Evolutionary conservation across 53 echinoderm and acorn worm genomes (phyloP).

Genomic region (Henricia sp.): DNA sequence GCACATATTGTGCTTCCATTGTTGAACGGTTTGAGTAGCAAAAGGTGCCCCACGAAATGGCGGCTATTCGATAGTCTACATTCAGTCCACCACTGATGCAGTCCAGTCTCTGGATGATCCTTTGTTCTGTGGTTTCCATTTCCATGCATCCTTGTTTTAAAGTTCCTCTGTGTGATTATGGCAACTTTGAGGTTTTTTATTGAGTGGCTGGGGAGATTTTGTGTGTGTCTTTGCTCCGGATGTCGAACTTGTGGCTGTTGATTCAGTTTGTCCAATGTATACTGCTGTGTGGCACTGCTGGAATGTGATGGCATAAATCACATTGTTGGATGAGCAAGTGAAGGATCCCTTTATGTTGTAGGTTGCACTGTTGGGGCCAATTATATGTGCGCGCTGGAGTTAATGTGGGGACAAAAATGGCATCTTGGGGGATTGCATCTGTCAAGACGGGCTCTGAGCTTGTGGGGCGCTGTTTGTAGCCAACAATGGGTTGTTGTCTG

Average conservation of each 20-base stretch:
- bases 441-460: conserved; percentile 2
- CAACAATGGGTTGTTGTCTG: conserved; percentile 7
- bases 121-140: background rate
- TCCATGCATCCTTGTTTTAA: background rate
- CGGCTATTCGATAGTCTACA: too few relatives aligned
- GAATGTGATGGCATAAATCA: conserved; percentile 8
- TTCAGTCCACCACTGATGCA: background rate
- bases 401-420: conserved; percentile 8
- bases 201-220: conserved; percentile 10
- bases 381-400: background rate
- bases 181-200: background rate
- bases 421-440: background rate
- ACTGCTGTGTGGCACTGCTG: background rate
- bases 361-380: background rate
- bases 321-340: background rate
- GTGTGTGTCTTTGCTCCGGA: background rate
- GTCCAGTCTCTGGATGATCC: background rate
- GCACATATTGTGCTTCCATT: too few relatives aligned
- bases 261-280: conserved; percentile 5
- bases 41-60: too few relatives aligned
- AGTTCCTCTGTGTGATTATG: background rate
- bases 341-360: background rate
- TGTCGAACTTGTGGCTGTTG: conserved; percentile 1
- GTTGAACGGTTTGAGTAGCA: too few relatives aligned
- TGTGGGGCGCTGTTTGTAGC: background rate